These are phyloP conservation scores for Gallinago stenura DNA, from an alignment of 2,797 vertebrate species.

Conservation along the genomic window DNA sequence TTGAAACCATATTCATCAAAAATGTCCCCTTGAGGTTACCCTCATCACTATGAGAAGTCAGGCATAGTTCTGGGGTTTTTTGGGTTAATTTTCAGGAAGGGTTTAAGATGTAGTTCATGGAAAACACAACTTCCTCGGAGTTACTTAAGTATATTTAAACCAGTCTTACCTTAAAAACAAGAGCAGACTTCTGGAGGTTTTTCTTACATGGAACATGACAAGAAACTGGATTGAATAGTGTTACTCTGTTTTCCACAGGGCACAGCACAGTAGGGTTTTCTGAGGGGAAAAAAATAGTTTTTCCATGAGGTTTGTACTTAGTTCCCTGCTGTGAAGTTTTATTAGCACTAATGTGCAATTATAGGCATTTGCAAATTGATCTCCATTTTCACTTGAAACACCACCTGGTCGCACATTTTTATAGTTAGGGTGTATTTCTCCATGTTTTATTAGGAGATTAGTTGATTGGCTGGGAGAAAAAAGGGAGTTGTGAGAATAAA, in stretches of 20 bases:
- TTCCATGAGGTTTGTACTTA: background rate
- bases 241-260: background rate
- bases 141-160: background rate
- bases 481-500: background rate
- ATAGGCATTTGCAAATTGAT: constrained; percentile 33
- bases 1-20: background rate
- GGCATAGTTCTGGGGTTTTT: background rate
- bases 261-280: background rate
- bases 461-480: background rate
- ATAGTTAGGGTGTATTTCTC: background rate
- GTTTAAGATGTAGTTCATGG: background rate
- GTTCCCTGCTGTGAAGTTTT: constrained; percentile 2
- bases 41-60: background rate
- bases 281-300: background rate
- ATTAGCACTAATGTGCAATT: constrained; percentile 12
- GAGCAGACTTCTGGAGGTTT: background rate
- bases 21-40: background rate
- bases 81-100: background rate
- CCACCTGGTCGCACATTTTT: constrained; percentile 18
- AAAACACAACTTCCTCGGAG: background rate
- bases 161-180: background rate
- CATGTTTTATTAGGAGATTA: background rate
- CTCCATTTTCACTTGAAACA: constrained; percentile 13
- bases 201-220: background rate
- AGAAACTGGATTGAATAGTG: background rate